Percentiles rank a stretch among this genome's conserved stretches.
Conservation (phyloP, 2,888 invertebrate genomes). For the Strigamia maritima region DNA sequence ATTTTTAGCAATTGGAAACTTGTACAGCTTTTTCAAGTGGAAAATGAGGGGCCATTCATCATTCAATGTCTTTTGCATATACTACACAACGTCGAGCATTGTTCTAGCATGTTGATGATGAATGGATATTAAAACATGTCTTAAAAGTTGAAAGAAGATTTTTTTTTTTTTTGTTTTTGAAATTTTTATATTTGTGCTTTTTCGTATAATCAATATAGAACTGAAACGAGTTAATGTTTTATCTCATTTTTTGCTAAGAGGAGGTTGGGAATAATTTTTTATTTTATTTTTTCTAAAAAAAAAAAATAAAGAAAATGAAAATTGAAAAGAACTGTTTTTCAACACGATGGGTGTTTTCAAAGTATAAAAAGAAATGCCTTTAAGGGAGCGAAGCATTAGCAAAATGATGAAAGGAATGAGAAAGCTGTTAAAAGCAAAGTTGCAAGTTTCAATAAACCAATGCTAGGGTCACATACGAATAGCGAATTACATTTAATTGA, state of each 20-base stretch:
- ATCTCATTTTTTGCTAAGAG: background rate
- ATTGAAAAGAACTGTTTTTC: background rate
- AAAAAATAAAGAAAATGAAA: background rate
- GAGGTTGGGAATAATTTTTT: background rate
- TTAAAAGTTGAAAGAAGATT: background rate
- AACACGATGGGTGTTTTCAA: background rate
- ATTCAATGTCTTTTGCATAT: background rate
- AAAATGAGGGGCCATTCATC: background rate
- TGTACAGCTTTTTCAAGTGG: background rate
- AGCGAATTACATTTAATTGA: no score
- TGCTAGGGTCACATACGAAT: no score
- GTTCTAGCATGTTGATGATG: background rate
- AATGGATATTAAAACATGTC: background rate
- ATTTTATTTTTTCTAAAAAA: no score
- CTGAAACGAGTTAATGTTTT: background rate
- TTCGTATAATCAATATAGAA: background rate
- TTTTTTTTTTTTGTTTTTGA: no score
- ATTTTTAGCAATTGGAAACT: background rate
- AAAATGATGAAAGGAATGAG: background rate
- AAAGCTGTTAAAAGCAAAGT: background rate
- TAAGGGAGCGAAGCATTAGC: background rate
- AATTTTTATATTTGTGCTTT: background rate
- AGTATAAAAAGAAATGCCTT: background rate
- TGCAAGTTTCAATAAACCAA: background rate
- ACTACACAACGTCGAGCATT: background rate